These are phyloP conservation scores for Mya arenaria DNA, from an alignment of 1,140 invertebrate species.

Conservation along the genomic window DNA sequence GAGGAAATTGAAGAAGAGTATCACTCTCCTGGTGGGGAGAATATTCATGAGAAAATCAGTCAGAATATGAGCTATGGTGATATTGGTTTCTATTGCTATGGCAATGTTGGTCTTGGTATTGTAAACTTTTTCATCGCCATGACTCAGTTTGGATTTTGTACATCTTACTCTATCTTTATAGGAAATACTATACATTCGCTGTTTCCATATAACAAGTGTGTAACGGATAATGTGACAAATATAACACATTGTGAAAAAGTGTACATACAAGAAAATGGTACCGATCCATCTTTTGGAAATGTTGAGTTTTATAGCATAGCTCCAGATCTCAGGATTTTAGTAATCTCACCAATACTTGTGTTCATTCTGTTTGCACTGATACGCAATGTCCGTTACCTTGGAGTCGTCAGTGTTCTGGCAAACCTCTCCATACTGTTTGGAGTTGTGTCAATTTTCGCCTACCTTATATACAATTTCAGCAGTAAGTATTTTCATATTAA, in stretches of 20 bases:
- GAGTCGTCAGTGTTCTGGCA: conserved; percentile 72
- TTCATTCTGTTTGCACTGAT: conserved; percentile 76
- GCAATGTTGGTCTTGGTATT: conserved; percentile 67
- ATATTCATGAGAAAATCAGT: conserved; percentile 28
- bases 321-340: conserved; percentile 69
- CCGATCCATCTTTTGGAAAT: not conserved
- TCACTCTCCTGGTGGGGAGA: no score
- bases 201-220: conserved; percentile 66
- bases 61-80: conserved; percentile 75
- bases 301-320: conserved; percentile 28
- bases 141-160: conserved; percentile 79
- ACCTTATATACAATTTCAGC: no score
- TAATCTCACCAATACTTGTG: conserved; percentile 70
- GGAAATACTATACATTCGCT: conserved; percentile 75
- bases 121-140: conserved; percentile 74
- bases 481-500: no score
- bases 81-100: conserved; percentile 72
- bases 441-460: conserved; percentile 70
- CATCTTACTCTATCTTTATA: conserved; percentile 78
- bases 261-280: not conserved
- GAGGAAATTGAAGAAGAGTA: conserved; percentile 8
- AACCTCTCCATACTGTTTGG: conserved; percentile 76
- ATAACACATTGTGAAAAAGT: not conserved
- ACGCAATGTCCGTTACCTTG: conserved; percentile 72
- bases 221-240: not conserved